A percentile compares a stretch with the other conserved stretches of the same genome.
phyloP scores from a whole-genome alignment of 2,113 vertebrate species.

The Oncorhynchus keta region DNA sequence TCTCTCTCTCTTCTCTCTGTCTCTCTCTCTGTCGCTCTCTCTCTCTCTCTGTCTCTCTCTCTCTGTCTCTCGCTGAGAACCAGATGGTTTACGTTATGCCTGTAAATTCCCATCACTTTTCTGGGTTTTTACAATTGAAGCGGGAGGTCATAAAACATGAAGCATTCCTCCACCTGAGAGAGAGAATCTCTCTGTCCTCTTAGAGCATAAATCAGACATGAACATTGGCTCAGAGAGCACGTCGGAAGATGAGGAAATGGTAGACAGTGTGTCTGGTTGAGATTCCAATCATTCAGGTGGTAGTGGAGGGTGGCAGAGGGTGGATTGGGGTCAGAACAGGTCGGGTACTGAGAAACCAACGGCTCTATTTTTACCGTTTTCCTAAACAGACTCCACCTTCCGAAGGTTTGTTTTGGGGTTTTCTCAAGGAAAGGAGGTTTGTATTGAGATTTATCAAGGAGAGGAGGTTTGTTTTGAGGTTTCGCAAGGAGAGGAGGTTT shows the following conservation, averaged over 20 bases:
- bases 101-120: background rate
- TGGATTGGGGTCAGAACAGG: constrained; percentile 7
- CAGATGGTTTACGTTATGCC: constrained; percentile 1
- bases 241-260: background rate
- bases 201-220: background rate
- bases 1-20: too few species aligned
- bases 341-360: background rate
- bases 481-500: too few species aligned
- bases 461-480: too few species aligned
- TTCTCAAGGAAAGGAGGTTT: background rate
- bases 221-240: background rate
- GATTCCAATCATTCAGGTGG: constrained; percentile 4
- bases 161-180: background rate
- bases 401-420: background rate
- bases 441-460: background rate
- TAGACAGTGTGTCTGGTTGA: background rate
- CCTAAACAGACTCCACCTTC: too few species aligned
- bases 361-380: background rate
- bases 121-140: background rate
- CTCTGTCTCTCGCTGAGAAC: background rate
- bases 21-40: background rate
- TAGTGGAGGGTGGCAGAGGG: background rate
- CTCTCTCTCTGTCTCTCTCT: too few species aligned
- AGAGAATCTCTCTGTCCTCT: background rate
- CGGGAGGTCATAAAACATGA: background rate